Base-by-base conservation (phyloP, 2,888 invertebrate genomes). In the Cancer borealis region DNA sequence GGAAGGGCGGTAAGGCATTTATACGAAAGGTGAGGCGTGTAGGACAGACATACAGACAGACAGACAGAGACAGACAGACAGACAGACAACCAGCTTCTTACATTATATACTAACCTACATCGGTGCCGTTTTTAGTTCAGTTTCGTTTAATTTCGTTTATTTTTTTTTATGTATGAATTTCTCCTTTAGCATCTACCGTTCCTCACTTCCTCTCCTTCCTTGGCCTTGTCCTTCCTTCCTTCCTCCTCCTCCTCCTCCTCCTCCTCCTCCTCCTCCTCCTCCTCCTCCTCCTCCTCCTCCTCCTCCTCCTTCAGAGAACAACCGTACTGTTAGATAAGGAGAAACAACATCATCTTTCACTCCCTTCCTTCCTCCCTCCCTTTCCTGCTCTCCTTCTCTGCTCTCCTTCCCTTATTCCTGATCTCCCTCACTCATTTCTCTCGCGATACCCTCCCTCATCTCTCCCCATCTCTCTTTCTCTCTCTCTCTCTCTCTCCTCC, bases 311-410 rank as follows among this genome's bases (percentile, higher is more conserved):
- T 54, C 14, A 54, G 54, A 14, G 54, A 54, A 54, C 54, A 54
- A 54, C 54, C 54, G 17, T 54, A 54, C 54, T 54, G 14, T 54
- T 54, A 54, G 6, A 3, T 54, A 54, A 54, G 17, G 54, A 54
- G 54, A 17, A 54, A 54, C 54, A 54, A 17, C 54, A 54, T 2
- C 14, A 3, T 54, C 54, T 54, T 54, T 54, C 54, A 54, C 66
- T 21, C 66, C 5, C n/a, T 66, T n/a, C 17, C 60, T n/a, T 66
- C 66, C n/a, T n/a, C 66, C 8, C 66, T 66, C 66, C 8, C 66
- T 66, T 66, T n/a, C n/a, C 66, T n/a, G n/a, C n/a, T 92, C 91
- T 91, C 60, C 39, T 46, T 84, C 49, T 3, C 39, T 84, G 39
- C 66, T 66, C 66, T 66, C 66, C n/a, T 5, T 66, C 66, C n/a